Conservation (phyloP, 2,888 invertebrate species). For the Sinodicranocentrus sp. region DNA sequence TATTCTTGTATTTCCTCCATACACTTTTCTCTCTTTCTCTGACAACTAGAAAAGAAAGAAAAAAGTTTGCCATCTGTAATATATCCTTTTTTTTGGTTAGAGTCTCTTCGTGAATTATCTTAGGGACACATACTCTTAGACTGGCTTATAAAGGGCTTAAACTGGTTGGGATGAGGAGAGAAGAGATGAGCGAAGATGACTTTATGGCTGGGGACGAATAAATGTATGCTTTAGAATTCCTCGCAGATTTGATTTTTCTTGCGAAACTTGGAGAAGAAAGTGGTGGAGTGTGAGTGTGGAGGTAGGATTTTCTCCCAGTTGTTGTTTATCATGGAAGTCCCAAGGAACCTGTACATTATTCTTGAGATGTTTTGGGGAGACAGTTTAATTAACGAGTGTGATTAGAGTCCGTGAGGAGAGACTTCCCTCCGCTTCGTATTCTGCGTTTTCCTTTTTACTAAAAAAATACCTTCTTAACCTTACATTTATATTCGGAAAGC, state of each 20-base stretch:
- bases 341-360: conserved; percentile 77
- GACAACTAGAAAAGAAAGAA: conserved; percentile 30
- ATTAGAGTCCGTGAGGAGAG: conserved; percentile 76
- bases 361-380: conserved; percentile 76
- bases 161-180: conserved; percentile 35
- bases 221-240: conserved; percentile 67
- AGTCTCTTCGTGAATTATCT: conserved; percentile 34
- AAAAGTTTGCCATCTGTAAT: conserved; percentile 30
- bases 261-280: conserved; percentile 41
- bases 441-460: background rate
- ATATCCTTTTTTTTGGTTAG: background rate
- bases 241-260: conserved; percentile 70
- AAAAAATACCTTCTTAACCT: conserved; percentile 44
- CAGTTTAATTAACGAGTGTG: conserved; percentile 77
- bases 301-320: conserved; percentile 72
- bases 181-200: conserved; percentile 64
- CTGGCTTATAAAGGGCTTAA: conserved; percentile 47
- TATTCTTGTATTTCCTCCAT: too few species aligned
- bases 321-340: conserved; percentile 77
- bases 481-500: background rate
- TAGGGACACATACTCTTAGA: background rate
- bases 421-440: conserved; percentile 22
- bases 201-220: conserved; percentile 69
- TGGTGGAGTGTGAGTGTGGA: conserved; percentile 15
- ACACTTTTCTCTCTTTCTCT: too few species aligned